These are phyloP conservation scores for Catagonus wagneri DNA, from an alignment of 2,113 vertebrate genomes.

Conservation along the genomic window DNA sequence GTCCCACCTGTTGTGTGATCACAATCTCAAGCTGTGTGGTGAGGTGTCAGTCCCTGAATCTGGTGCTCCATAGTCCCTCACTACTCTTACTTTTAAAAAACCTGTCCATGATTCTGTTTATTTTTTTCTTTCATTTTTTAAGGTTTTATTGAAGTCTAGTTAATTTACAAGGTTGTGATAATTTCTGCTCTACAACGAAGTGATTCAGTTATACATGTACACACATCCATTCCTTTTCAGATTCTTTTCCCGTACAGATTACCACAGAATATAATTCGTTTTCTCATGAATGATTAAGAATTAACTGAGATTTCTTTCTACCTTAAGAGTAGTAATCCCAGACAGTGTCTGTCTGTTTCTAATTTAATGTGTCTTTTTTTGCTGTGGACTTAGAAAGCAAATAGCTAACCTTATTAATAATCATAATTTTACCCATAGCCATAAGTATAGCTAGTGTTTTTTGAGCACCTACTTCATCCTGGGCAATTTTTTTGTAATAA, in stretches of 20 bases:
- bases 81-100: not conserved
- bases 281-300: not conserved
- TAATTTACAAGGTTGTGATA: no score
- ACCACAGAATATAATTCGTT: not conserved
- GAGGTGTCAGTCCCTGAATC: not conserved
- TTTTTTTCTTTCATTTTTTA: not conserved
- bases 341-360: not conserved
- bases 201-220: no score
- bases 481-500: not conserved
- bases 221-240: no score
- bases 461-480: not conserved
- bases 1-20: not conserved
- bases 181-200: no score
- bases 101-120: not conserved
- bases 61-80: not conserved
- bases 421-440: not conserved
- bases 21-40: not conserved
- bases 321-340: not conserved
- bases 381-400: not conserved
- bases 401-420: not conserved
- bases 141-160: no score
- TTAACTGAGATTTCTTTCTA: conserved; percentile 40
- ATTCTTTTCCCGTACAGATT: no score
- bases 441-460: not conserved
- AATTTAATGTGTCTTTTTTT: conserved; percentile 63